Evolutionary conservation across 2,888 invertebrate genomes (phyloP), one percentile per base, ranked within the genome.

Genomic region (Drosophila flavopinicola): DNA sequence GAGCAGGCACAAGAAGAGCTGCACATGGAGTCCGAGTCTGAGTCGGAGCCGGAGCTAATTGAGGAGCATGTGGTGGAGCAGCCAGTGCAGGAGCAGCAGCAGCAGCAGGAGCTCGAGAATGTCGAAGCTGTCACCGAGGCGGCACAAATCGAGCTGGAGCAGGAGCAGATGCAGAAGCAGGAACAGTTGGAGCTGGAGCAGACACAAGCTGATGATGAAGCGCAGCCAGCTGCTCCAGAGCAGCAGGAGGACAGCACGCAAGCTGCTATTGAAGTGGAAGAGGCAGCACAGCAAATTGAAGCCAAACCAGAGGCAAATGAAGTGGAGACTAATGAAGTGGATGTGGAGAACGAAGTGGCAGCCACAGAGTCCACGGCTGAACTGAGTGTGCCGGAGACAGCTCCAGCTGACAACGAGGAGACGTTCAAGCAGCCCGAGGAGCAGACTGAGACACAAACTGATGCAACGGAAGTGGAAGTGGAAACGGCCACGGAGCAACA

Each of bases 41-140:
- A 57, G 10, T 27, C 53, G 5, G 30, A 56, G 20, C 82, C 79
- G 0, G 78, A 78, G 10, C 39, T 68, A 1, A 74, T 71, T 10
- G 70, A 69, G 30, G 80, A 82, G 44, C 83, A 84, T 27, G 75
- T 78, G 9, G 75, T 79, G 4, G 69, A 79, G 35, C 77, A 66
- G 41, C 63, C 66, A n/a, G 66, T 58, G 11, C 59, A 78, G 20
- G 63, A 63, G 15, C 24, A 78, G 82, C 42, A 20, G 20, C 69
- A 84, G 4, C 85, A 84, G 45, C 73, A 53, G 1, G 84, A 87
- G 44, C 23, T 86, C 44, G 85, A 80, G 42, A 47, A 70, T 37
- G 67, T 57, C 2, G 66, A 70, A 6, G 41, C 41, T 35, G 41
- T 68, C n/a, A 87, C 75, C 2, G 75, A 82, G 33, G 23, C 57